These are phyloP conservation scores for Corynorhinus townsendii DNA, from an alignment of 2,113 vertebrate genomes.

Conservation along the genomic window DNA sequence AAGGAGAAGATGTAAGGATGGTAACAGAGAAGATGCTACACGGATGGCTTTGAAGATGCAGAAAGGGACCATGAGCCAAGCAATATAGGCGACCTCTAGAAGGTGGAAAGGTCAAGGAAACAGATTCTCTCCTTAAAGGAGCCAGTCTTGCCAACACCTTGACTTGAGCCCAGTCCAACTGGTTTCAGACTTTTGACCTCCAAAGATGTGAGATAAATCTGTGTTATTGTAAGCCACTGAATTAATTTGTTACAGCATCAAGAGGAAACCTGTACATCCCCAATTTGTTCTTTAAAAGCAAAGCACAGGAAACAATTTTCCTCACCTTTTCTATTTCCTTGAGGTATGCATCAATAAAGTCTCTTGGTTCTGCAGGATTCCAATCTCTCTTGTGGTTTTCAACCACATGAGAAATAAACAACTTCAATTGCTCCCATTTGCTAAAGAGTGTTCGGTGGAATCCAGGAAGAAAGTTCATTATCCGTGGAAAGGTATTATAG, in stretches of 20 bases:
- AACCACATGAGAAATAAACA: conserved; percentile 69
- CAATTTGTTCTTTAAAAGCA: not conserved
- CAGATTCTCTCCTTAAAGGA: not conserved
- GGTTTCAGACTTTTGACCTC: not conserved
- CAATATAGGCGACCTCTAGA: not conserved
- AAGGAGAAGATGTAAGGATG: not conserved
- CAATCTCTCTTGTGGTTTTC: conserved; percentile 80
- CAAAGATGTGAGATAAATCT: not conserved
- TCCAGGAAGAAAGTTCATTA: conserved; percentile 83
- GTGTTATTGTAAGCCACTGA: not conserved
- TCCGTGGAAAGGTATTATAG: conserved; percentile 74
- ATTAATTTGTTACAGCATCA: not conserved
- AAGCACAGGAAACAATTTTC: not conserved
- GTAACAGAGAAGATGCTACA: not conserved
- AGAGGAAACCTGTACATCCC: not conserved
- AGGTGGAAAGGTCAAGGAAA: not conserved
- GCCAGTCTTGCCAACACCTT: not conserved
- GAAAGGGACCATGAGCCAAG: not conserved
- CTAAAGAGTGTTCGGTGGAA: conserved; percentile 75
- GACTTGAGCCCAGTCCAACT: not conserved
- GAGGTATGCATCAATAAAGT: conserved; percentile 88
- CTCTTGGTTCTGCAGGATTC: conserved; percentile 80
- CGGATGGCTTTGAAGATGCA: not conserved
- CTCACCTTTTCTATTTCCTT: conserved; percentile 85
- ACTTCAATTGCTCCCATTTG: conserved; percentile 10